Evolutionary conservation across 1,140 invertebrate species (phyloP), one percentile per base, ranked within the genome.

Genomic region (Euglossa dilemma): DNA sequence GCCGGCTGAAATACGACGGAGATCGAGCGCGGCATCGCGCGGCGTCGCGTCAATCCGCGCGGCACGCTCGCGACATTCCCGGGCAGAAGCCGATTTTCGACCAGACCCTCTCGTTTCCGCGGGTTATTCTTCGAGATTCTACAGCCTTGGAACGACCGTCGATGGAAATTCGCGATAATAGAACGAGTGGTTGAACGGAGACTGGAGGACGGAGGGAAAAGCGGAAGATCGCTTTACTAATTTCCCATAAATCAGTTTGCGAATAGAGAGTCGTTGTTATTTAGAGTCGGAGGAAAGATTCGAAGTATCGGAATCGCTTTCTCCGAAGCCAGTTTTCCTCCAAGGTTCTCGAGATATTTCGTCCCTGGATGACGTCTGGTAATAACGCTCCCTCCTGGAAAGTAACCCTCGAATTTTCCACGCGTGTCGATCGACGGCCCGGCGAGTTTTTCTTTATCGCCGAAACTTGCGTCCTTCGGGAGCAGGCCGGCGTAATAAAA

Each of bases 1-100:
- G 54, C 75, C 56, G 61, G 43, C 52, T 84, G 86, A 87, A 87
- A 87, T 78, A 87, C 86, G 86, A 79, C 63, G 61, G 72, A 73
- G 85, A 87, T 84, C 74, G 86, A 77, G 80, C 78, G 82, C 70
- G 54, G 72, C 84, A 47, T 50, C 75, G 76, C 52, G 86, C 23
- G 80, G n/a, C n/a, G 36, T 66, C 72, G 78, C 73, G 85, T 86
- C 85, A 80, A 87, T 67, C 80, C 67, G 28, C 66, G 63, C 78
- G 81, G 18, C 84, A 1, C 12, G 52, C 14, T 5, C 14, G 14
- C 11, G 16, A 54, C 1, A 54, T 54, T 14, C 1, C 12, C 12
- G 1, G 52, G 52, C 14, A 11, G 14, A 14, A 12, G 52, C 12
- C 18, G 52, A 54, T 54, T 54, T 18, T 54, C 8, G 52, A 54